Base-by-base conservation (phyloP, 2,113 vertebrate genomes). In the Myiozetetes cayanensis region DNA sequence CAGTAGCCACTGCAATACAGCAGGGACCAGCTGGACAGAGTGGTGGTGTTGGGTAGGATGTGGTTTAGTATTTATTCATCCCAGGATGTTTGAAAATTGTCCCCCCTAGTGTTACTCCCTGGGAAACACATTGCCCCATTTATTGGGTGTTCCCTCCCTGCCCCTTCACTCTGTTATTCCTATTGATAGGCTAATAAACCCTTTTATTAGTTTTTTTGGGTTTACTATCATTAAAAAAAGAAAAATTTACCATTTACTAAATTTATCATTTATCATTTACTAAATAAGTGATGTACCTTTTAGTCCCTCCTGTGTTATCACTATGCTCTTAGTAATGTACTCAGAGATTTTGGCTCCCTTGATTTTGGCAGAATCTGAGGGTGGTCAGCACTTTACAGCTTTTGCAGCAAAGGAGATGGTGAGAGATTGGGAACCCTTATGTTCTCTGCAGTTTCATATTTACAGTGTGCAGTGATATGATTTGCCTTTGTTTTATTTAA, bases 401-500 rank as follows among this genome's bases (percentile, higher is more conserved):
- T 67, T 67, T 56, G 7, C 35, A 71, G 19, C 30, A 76, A 62
- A 90, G 10, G 55, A 52, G 24, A 55, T 55, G 6, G 4, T 37
- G 33, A 47, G 39, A 88, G 58, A 74, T 9, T 66, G 16, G 4
- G 27, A 74, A 59, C 17, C 43, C 24, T 31, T 25, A 25, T 0
- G 0, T 52, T 65, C 33, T 47, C 10, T 50, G 15, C 27, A 41
- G 41, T 50, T 70, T 35, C 12, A 18, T 72, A 59, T 90, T 83
- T 88, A 77, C 41, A 61, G 9, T 25, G 8, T 65, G 35, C 10
- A 74, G 49, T 7, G 17, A 56, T 67, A 74, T 52, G 67, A 52
- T 83, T 81, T 90, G 55, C 41, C 63, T 88, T 92, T 80, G 33
- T 94, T 94, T 96, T 93, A 84, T 94, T 94, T 93, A 94, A 93